Evolutionary conservation across 2,888 invertebrate genomes (phyloP).

Genomic region (Lampropteryx suffumata): DNA sequence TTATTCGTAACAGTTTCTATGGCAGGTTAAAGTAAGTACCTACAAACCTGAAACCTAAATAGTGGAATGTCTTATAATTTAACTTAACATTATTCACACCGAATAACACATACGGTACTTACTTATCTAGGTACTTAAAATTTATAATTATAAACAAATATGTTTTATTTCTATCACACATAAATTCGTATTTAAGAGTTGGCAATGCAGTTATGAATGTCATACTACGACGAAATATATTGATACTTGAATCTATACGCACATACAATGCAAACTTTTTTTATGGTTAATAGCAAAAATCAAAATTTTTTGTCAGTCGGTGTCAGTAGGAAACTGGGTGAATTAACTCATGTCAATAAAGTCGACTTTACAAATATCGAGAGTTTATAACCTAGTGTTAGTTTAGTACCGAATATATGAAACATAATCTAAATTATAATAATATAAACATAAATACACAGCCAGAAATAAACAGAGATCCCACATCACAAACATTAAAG

Average conservation of each 20-base stretch:
- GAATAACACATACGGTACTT: constrained; percentile 36
- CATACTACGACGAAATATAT: constrained; percentile 13
- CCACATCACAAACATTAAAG: constrained; percentile 35
- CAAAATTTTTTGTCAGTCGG: too few species aligned
- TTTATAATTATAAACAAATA: constrained; percentile 23
- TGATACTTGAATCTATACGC: neutral
- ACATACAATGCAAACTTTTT: too few species aligned
- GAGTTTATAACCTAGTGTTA: too few species aligned
- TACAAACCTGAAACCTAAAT: constrained; percentile 8
- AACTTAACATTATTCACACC: constrained; percentile 39
- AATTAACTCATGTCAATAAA: too few species aligned
- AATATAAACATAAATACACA: constrained; percentile 55
- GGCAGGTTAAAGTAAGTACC: too few species aligned
- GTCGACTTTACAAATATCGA: too few species aligned
- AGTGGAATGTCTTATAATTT: constrained; percentile 34
- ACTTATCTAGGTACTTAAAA: constrained; percentile 12
- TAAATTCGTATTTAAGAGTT: constrained; percentile 42
- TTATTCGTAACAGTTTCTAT: too few species aligned
- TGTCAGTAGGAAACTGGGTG: too few species aligned
- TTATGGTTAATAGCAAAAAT: too few species aligned
- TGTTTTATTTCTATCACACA: constrained; percentile 39
- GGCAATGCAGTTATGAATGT: constrained; percentile 28
- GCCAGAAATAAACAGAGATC: constrained; percentile 63
- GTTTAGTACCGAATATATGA: neutral
- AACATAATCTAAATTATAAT: constrained; percentile 25